Evolutionary conservation across 2,888 invertebrate genomes (phyloP), one percentile per base, ranked within the genome.

Genomic region (Mesodorylaimus sp.): DNA sequence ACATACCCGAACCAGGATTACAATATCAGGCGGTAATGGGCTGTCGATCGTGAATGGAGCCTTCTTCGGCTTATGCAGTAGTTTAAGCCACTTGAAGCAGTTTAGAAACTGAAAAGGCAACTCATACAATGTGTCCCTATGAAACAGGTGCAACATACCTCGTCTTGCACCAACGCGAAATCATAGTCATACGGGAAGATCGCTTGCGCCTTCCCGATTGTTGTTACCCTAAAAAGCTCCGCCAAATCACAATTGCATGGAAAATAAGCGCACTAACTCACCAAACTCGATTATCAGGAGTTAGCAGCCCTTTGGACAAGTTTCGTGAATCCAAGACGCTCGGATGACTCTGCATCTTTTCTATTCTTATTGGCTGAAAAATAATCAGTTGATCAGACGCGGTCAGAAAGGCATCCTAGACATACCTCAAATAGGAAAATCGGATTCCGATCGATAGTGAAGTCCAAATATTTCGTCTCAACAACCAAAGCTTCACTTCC

Each of bases 11-110:
- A 85, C 82, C 74, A 83, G 83, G 43, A 95, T 83, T 48, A 83
- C 75, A 58, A 93, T 70, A 73, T 95, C 95, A 55, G 83, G 80
- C 0, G 91, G 88, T 48, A 93, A 66, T 0, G 79, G 78, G 25
- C 79, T 78, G 49, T 78, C 75, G 0, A 70, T 68, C 0, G 79
- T 80, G 61, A 81, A 80, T 0, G 79, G 76, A 46, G 76, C 76
- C 54, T 65, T 68, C 64, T 77, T 74, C 44, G 76, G 64, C 29
- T 69, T 68, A 65, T 91, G 89, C 13, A 87, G 76, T 53, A 81
- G 69, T 67, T 88, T 89, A 49, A 93, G 68, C 95, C 95, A 97
- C 66, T 91, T 95, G 62, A 83, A 78, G 28, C 87, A 74, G 1
- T 85, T 83, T n/a, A 91, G 76, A 47, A 69, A 61, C 68, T 71